Percentiles rank a stretch among this genome's conserved stretches.
phyloP scores from a whole-genome alignment of 2,888 invertebrate species.

The Hirtodrosophila cameraria region DNA sequence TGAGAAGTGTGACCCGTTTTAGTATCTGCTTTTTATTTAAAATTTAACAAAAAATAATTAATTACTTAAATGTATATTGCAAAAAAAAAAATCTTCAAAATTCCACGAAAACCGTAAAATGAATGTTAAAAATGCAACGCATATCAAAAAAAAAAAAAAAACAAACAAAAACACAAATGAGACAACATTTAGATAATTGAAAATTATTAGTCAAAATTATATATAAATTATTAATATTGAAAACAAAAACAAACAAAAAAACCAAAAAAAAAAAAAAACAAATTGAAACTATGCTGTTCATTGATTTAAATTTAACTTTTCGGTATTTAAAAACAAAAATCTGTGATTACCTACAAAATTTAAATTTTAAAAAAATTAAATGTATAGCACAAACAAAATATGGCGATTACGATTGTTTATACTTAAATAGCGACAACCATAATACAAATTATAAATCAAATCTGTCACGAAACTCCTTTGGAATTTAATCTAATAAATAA shows the following conservation, averaged over 20 bases:
- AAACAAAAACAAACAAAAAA: slow-evolving; percentile 43
- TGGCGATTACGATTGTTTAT: slow-evolving; percentile 53
- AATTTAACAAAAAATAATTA: background rate
- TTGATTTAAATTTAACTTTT: slow-evolving; percentile 81
- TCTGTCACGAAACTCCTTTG: slow-evolving; percentile 48
- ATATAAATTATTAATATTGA: slow-evolving; percentile 47
- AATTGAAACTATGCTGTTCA: slow-evolving; percentile 75
- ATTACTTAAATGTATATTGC: slow-evolving; percentile 18
- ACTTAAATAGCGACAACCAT: slow-evolving; percentile 41
- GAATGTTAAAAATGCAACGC: slow-evolving; percentile 69
- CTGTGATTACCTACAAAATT: slow-evolving; percentile 84
- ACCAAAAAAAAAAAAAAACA: slow-evolving; percentile 54
- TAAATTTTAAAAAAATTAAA: slow-evolving; percentile 75
- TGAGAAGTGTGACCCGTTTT: slow-evolving; percentile 14
- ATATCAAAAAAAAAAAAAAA: slow-evolving; percentile 56
- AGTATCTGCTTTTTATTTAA: slow-evolving; percentile 19
- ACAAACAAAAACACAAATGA: slow-evolving; percentile 38
- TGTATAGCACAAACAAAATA: slow-evolving; percentile 64
- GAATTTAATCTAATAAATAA: slow-evolving; percentile 50
- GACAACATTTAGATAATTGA: slow-evolving; percentile 79
- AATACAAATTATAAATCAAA: slow-evolving; percentile 44
- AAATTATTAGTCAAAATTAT: slow-evolving; percentile 83
- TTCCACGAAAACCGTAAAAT: slow-evolving; percentile 21
- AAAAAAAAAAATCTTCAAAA: slow-evolving; percentile 19
- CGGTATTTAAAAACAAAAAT: slow-evolving; percentile 83